Conservation (phyloP, 2,888 invertebrate species). For the Operophtera brumata region DNA sequence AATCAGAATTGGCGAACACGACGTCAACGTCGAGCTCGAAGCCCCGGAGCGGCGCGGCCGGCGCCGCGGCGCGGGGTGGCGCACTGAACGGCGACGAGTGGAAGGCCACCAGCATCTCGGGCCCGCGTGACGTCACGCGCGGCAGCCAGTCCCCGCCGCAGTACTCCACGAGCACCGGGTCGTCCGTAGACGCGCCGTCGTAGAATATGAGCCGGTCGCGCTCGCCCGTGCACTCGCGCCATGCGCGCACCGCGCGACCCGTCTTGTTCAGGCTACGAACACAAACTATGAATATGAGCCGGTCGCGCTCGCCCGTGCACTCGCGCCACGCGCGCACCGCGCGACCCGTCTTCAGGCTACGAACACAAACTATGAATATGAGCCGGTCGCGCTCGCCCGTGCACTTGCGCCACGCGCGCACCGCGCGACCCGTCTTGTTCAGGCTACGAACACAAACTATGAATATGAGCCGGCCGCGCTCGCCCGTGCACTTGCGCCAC, state of each 20-base stretch:
- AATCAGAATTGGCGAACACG: conserved; percentile 92
- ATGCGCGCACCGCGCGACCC: conserved; percentile 86
- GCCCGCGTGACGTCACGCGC: conserved; percentile 84
- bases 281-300: conserved; percentile 83
- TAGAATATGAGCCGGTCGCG: conserved; percentile 92
- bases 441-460: conserved; percentile 64
- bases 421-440: conserved; percentile 85
- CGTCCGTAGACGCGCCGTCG: conserved; percentile 90
- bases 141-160: conserved; percentile 94
- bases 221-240: conserved; percentile 91
- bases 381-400: conserved; percentile 90
- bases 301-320: conserved; percentile 90
- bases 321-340: conserved; percentile 90
- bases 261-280: conserved; percentile 84
- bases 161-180: conserved; percentile 91
- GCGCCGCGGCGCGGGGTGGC: conserved; percentile 82
- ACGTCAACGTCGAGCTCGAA: conserved; percentile 93
- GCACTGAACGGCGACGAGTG: conserved; percentile 92
- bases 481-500: too few relatives aligned
- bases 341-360: conserved; percentile 86
- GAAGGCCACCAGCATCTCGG: conserved; percentile 93
- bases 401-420: conserved; percentile 92
- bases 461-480: background rate
- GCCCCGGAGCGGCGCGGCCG: conserved; percentile 86
- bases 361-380: too few relatives aligned